Evolutionary conservation across 2,888 invertebrate species (phyloP).

Genomic region (Microchrysa polita): DNA sequence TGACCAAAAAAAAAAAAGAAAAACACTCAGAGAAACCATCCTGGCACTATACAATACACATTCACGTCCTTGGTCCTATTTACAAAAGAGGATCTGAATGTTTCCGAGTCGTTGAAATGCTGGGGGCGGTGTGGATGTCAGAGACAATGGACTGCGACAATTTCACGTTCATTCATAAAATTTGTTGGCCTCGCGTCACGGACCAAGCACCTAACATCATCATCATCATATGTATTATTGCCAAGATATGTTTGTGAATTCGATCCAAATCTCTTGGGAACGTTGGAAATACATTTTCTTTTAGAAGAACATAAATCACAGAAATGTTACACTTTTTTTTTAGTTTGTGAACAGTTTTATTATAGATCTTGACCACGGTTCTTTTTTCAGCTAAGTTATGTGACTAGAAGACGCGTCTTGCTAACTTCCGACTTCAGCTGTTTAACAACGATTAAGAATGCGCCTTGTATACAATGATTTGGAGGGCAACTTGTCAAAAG

Average conservation of each 20-base stretch:
- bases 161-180: slow-evolving; percentile 38
- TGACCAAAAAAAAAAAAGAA: slow-evolving; percentile 18
- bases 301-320: no score
- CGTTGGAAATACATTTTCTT: no score
- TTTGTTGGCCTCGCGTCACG: not conserved
- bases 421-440: not conserved
- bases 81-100: not conserved
- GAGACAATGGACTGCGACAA: slow-evolving; percentile 22
- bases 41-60: not conserved
- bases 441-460: not conserved
- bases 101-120: not conserved
- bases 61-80: slow-evolving; percentile 11
- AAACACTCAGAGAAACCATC: slow-evolving; percentile 26
- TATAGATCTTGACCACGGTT: no score
- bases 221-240: no score
- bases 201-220: no score
- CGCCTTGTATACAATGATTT: not conserved
- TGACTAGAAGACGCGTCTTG: not conserved
- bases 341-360: no score
- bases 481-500: slow-evolving; percentile 13
- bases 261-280: not conserved
- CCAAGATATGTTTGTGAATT: no score
- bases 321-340: no score
- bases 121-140: not conserved
- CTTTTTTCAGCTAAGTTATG: no score